These are phyloP conservation scores for Diadophis punctatus DNA, from an alignment of 2,113 vertebrate genomes.

Conservation along the genomic window DNA sequence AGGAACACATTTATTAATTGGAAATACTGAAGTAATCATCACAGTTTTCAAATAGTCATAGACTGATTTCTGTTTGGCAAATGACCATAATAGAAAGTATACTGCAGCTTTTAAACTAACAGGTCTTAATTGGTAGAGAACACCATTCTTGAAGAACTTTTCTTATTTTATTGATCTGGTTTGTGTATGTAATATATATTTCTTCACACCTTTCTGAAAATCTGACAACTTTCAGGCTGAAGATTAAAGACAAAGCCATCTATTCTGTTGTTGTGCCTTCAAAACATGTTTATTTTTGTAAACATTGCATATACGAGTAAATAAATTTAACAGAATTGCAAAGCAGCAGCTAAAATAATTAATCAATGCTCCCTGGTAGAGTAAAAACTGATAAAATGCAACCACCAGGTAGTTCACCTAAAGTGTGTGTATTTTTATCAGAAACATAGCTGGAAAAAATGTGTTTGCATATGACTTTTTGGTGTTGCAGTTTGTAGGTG, in stretches of 20 bases:
- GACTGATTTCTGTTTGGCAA: background rate
- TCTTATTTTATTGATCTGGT: background rate
- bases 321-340: too few species aligned
- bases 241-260: background rate
- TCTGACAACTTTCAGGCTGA: background rate
- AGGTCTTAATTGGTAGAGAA: background rate
- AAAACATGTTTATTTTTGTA: background rate
- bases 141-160: background rate
- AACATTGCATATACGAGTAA: background rate
- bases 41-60: background rate
- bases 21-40: background rate
- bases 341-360: background rate
- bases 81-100: background rate
- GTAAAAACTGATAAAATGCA: background rate
- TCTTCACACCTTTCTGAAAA: background rate
- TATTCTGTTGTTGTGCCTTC: background rate
- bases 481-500: background rate
- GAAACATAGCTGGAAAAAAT: background rate
- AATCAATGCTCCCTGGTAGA: background rate
- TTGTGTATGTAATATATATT: background rate
- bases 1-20: background rate
- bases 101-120: background rate
- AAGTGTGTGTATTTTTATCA: background rate
- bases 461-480: background rate
- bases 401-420: background rate